Evolutionary conservation across 1,140 invertebrate species (phyloP), one percentile per base, ranked within the genome.

Genomic region (Drosophila takahashii): DNA sequence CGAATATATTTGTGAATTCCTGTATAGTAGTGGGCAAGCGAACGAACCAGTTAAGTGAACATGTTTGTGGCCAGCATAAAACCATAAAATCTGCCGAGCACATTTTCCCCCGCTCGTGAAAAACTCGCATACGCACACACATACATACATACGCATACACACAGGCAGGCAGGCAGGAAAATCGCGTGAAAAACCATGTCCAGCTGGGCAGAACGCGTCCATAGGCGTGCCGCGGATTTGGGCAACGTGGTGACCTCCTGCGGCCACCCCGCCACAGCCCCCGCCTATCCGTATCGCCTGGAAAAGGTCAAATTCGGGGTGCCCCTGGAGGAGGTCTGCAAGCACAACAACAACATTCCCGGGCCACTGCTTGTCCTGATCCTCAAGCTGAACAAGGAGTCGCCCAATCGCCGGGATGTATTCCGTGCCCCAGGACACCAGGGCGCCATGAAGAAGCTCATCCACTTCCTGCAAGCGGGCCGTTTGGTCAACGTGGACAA

Each of bases 401-500:
- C 96, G 9, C 98, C 98, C 1, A 94, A 96, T 72, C 95, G 97
- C 45, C 97, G 98, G 84, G 97, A 99, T 93, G 97, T 98, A 18
- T 99, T 98, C 93, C 94, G 98, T 57, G 98, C 98, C 22, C 98
- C 98, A 10, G 98, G 98, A 0, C 97, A 98, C 92, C 97, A 98
- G 92, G 97, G 96, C 27, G 97, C 98, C 78, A 98, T 99, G 95
- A 98, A 99, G 91, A 98, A 98, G 92, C 94, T 99, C 0, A 98
- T 98, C 70, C 98, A 99, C 92, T 98, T 99, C 87, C 94, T 97
- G 66, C 97, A 98, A 92, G 97, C 98, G 76, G 98, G 98, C 11
- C 95, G 98, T 66, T 94, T 99, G 72, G 97, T 99, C n/a, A 99
- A 99, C 92, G 98, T 99, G 87, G 97, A 98, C 87, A 98, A 99